phyloP scores from a whole-genome alignment of 2,888 invertebrate species.

The Euphydryas editha region DNA sequence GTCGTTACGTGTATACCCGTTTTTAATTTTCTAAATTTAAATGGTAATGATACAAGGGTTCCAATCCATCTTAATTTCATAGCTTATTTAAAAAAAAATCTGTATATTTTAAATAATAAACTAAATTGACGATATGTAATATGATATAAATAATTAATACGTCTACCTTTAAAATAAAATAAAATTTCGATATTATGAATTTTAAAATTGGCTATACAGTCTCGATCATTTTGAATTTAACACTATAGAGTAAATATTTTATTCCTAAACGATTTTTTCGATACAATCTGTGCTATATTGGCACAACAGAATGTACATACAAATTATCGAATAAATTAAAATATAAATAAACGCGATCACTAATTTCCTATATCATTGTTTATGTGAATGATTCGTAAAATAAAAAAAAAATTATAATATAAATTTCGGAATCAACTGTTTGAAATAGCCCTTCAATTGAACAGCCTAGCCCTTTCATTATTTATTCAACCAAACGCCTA shows the following conservation, averaged over 20 bases:
- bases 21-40: not conserved
- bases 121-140: conserved; percentile 34
- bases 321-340: not conserved
- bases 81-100: not conserved
- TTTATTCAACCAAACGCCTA: too few species aligned
- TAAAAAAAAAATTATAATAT: too few species aligned
- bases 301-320: not conserved
- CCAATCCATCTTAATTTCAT: not conserved
- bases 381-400: too few species aligned
- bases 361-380: too few species aligned
- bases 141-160: conserved; percentile 10
- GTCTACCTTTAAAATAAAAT: conserved; percentile 11
- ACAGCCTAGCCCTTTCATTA: too few species aligned
- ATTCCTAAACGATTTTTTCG: not conserved
- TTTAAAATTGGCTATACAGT: not conserved
- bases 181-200: not conserved
- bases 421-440: too few species aligned
- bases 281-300: not conserved
- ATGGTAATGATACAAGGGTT: conserved; percentile 3
- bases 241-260: not conserved
- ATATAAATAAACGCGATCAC: not conserved
- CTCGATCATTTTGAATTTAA: not conserved
- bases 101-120: conserved; percentile 1
- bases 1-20: not conserved
- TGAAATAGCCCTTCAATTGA: too few species aligned